Base-by-base conservation (phyloP, 1,140 invertebrate species). In the Dolichoris vasculosae region DNA sequence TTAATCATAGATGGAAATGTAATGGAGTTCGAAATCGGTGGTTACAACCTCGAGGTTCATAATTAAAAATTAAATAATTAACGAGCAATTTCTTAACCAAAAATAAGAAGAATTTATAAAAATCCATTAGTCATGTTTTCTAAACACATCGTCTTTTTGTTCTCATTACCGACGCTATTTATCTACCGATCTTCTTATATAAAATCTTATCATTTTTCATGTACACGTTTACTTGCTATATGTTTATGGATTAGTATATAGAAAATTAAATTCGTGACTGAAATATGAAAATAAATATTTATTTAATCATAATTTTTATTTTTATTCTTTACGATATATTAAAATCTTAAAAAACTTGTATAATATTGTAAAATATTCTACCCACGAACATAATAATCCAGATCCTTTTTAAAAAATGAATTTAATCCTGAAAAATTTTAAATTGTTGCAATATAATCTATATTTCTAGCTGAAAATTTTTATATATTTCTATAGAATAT, bases 281-380 rank as follows among this genome's bases (percentile, higher is more conserved):
- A 67, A 67, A 67, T 67, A 67, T 69, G 32, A 6, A 40, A 20
- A 43, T 73, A 73, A 20, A 73, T 73, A 73, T 13, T 43, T 73
- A 43, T 73, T 43, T n/a, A 73, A 40, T 38, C 30, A 13, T n/a
- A 15, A 59, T 59, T 67, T 30, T 67, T 23, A 63, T 7, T n/a
- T 63, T 2, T 63, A 1, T 17, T n/a, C 59, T n/a, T 63, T 63
- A 63, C 59, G 30, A 63, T n/a, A n/a, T n/a, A n/a, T 63, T 11
- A 63, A 63, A 63, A n/a, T 63, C 26, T 63, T 7, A 23, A 30
- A 30, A 63, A 35, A 35, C 30, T 69, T 69, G 17, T 23, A 69
- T 11, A 35, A n/a, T 69, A 20, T 38, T 9, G 1, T 17, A 20
- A 38, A 11, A 38, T 38, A 32, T 69, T 35, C 15, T 38, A 35